phyloP scores from a whole-genome alignment of 2,113 vertebrate genomes.

The Percopsis transmontana region DNA sequence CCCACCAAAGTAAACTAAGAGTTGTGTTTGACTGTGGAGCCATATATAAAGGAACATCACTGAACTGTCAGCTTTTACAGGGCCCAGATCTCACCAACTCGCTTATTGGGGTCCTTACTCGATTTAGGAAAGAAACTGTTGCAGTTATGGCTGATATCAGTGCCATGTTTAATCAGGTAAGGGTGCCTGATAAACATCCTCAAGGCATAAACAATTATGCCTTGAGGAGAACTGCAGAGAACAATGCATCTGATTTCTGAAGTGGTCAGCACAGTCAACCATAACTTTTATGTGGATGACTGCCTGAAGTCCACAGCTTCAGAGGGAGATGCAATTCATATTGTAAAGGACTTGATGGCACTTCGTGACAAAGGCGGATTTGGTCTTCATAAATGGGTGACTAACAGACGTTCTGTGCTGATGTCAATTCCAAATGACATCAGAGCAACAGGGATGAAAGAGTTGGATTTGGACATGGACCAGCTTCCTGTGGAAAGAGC shows the following conservation, averaged over 20 bases:
- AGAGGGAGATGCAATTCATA: constrained; percentile 5
- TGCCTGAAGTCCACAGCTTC: constrained; percentile 12
- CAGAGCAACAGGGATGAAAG: not conserved
- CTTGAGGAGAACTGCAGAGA: constrained; percentile 18
- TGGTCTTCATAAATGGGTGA: constrained; percentile 8
- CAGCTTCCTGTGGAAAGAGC: not conserved
- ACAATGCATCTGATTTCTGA: not conserved
- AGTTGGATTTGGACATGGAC: constrained; percentile 3
- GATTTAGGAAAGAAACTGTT: not conserved
- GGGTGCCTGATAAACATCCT: not conserved
- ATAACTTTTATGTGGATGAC: constrained; percentile 33
- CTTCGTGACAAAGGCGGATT: constrained; percentile 21
- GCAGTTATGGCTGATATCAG: not conserved
- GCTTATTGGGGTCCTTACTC: not conserved
- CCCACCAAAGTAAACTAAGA: constrained; percentile 8
- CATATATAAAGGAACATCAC: constrained; percentile 12
- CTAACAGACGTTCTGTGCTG: not conserved
- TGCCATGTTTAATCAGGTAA: constrained; percentile 11
- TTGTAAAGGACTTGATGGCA: not conserved
- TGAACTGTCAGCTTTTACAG: not conserved
- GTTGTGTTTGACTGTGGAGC: constrained; percentile 9
- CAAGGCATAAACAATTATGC: no score
- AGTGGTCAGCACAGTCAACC: not conserved
- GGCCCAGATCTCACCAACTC: constrained; percentile 3
- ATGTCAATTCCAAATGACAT: not conserved